Percentiles rank a stretch among this genome's conserved stretches.
Evolutionary conservation across 2,797 vertebrate genomes (phyloP).

Genomic region (Enteromius argenteus): DNA sequence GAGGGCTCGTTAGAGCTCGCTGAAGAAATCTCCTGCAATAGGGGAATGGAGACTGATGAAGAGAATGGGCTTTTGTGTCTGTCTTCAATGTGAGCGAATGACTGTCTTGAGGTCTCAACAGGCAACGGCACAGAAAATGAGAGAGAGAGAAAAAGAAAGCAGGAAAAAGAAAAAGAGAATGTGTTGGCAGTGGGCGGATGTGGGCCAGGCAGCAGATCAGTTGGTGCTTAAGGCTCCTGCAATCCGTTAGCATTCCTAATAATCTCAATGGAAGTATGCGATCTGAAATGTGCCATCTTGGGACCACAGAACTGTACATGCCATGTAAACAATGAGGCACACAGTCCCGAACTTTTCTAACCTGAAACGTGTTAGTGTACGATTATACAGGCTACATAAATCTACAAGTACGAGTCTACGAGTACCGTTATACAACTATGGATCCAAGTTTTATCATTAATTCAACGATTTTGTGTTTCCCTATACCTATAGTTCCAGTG

Average conservation of each 20-base stretch:
- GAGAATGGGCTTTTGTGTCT: conserved; percentile 40
- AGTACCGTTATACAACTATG: background rate
- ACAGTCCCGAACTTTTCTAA: conserved; percentile 5
- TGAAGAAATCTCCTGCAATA: conserved; percentile 45
- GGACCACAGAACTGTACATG: background rate
- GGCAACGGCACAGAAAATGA: background rate
- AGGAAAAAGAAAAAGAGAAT: background rate
- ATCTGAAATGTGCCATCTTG: background rate
- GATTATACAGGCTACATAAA: too few relatives aligned
- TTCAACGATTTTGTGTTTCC: background rate
- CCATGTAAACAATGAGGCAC: background rate
- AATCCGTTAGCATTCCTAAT: conserved; percentile 11
- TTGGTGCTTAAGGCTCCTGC: conserved; percentile 3
- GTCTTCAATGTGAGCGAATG: conserved; percentile 19
- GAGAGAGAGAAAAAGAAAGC: conserved; percentile 16
- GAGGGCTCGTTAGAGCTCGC: conserved; percentile 55
- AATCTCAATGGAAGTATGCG: background rate
- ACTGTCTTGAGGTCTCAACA: conserved; percentile 26
- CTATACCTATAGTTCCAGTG: background rate
- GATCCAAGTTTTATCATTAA: background rate
- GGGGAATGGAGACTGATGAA: conserved; percentile 23
- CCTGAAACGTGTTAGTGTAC: background rate
- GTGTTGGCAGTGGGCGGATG: conserved; percentile 21
- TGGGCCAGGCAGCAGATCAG: conserved; percentile 33
- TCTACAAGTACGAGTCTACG: too few relatives aligned